phyloP scores from a whole-genome alignment of 2,113 vertebrate genomes.

The Hippocampus barbouri region DNA sequence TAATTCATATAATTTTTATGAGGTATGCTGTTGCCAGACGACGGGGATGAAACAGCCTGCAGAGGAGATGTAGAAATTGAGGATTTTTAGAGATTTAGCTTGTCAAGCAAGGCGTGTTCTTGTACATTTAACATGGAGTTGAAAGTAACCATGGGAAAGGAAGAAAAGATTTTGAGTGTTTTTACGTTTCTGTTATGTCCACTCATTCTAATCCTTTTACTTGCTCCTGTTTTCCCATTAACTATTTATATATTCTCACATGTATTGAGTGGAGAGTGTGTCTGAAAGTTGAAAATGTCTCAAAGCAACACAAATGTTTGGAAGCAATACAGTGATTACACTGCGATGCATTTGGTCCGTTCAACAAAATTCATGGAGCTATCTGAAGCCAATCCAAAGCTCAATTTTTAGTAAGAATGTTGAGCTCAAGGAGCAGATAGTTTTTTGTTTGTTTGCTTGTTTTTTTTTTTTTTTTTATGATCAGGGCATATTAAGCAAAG shows the following conservation, averaged over 20 bases:
- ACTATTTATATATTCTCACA: neutral
- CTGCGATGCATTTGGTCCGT: neutral
- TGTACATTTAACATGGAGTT: neutral
- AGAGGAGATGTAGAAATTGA: neutral
- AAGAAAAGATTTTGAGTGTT: neutral
- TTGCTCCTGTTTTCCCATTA: neutral
- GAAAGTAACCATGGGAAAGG: neutral
- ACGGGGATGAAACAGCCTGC: neutral
- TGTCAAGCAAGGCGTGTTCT: conserved; percentile 1
- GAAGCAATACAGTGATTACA: neutral
- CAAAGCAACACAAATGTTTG: neutral
- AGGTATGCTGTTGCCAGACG: neutral
- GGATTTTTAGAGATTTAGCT: neutral
- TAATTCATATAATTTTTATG: conserved; percentile 20
- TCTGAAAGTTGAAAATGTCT: neutral
- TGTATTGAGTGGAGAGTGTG: neutral
- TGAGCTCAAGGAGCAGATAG: neutral
- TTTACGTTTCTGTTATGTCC: neutral
- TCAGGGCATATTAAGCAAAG: too few relatives aligned
- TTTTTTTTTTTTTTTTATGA: too few relatives aligned
- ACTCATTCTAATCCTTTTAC: neutral
- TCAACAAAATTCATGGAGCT: neutral
- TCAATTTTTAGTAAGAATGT: neutral
- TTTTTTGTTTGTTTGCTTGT: too few relatives aligned
- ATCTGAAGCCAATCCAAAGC: neutral